These are phyloP conservation scores for Pseudanteris insignis DNA, from an alignment of 2,888 invertebrate genomes.

Conservation along the genomic window DNA sequence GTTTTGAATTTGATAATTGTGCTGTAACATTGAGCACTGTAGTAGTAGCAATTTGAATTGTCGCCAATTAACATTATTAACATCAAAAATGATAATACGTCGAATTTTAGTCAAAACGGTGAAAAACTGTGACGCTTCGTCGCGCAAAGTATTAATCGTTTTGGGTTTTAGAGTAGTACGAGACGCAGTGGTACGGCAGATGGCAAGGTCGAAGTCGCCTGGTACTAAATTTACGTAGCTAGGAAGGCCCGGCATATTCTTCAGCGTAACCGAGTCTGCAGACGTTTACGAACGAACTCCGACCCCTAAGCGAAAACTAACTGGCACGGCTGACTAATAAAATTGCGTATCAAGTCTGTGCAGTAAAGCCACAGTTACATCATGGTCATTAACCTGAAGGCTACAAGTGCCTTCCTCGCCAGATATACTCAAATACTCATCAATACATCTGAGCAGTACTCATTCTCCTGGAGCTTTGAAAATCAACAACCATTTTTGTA, in stretches of 20 bases:
- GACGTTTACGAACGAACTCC: conserved; percentile 59
- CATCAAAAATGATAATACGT: no score
- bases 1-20: no score
- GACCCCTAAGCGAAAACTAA: conserved; percentile 58
- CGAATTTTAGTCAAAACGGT: no score
- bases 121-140: conserved; percentile 25
- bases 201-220: conserved; percentile 52
- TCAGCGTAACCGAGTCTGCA: conserved; percentile 51
- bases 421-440: no score
- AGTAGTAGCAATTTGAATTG: no score
- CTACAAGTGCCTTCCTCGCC: conserved; percentile 38
- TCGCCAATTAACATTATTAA: no score
- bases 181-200: conserved; percentile 28
- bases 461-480: conserved; percentile 17
- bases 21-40: no score
- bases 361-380: conserved; percentile 42
- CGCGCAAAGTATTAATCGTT: conserved; percentile 34
- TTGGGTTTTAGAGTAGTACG: conserved; percentile 35
- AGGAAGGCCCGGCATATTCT: conserved; percentile 55
- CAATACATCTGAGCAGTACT: conserved; percentile 42
- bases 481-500: no score
- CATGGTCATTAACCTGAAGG: conserved; percentile 47
- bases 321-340: conserved; percentile 56
- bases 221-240: conserved; percentile 54
- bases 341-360: conserved; percentile 55